Evolutionary conservation across 2,113 vertebrate genomes (phyloP).

Genomic region (Cyanoramphus novaezelandiae): DNA sequence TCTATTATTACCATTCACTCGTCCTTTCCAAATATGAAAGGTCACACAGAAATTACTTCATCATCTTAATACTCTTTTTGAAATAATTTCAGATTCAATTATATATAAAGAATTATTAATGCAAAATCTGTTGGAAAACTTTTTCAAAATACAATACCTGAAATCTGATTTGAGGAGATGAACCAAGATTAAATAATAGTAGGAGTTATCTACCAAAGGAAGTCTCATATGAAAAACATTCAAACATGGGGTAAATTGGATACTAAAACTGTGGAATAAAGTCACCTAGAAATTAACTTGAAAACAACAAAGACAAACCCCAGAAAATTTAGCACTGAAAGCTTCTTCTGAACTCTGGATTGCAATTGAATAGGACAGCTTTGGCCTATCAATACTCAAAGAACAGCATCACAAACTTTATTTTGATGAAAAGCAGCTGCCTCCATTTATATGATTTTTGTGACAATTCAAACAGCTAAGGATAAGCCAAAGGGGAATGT

Average conservation of each 20-base stretch:
- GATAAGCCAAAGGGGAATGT: conserved; percentile 40
- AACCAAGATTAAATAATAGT: not conserved
- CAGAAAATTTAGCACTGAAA: not conserved
- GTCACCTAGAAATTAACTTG: not conserved
- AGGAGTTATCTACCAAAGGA: not conserved
- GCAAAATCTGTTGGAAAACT: not conserved
- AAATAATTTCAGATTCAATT: not conserved
- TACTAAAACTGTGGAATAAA: not conserved
- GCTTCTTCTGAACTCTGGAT: not conserved
- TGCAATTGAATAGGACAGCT: not conserved
- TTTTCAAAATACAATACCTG: not conserved
- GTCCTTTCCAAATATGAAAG: not conserved
- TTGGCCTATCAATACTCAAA: not conserved
- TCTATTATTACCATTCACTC: not conserved
- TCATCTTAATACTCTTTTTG: not conserved
- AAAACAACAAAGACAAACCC: not conserved
- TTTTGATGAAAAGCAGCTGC: conserved; percentile 20
- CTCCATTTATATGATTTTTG: not conserved
- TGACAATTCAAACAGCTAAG: conserved; percentile 23
- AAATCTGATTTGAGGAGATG: not conserved
- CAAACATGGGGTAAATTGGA: not conserved
- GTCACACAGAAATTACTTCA: not conserved
- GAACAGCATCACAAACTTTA: not conserved
- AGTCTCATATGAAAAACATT: not conserved
- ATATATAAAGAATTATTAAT: not conserved